Conservation (phyloP, 1,140 invertebrate genomes). For the Aphelenchoides fujianensis region DNA sequence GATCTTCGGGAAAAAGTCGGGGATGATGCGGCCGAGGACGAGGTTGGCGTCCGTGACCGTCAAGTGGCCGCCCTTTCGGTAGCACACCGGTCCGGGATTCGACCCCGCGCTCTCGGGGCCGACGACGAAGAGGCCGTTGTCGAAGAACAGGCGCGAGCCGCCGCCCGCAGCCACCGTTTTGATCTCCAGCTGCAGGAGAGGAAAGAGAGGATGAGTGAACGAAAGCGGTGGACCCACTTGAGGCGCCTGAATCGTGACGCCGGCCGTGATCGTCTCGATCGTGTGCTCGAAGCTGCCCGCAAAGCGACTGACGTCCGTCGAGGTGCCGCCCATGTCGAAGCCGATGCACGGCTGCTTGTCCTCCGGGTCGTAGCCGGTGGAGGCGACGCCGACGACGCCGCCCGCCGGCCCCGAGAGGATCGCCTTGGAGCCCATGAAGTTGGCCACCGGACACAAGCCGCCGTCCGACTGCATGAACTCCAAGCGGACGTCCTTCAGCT, state of each 20-base stretch:
- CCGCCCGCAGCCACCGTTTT: conserved; percentile 97
- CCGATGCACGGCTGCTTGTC: conserved; percentile 74
- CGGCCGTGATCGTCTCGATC: conserved; percentile 90
- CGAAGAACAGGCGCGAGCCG: conserved; percentile 88
- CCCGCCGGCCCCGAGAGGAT: conserved; percentile 95
- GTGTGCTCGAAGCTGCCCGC: conserved; percentile 88
- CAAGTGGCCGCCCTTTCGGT: conserved; percentile 86
- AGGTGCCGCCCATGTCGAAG: conserved; percentile 99
- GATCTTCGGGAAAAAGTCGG: conserved; percentile 94
- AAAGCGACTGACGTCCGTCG: conserved; percentile 81
- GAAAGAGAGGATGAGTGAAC: too few relatives aligned
- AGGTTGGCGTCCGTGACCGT: conserved; percentile 93
- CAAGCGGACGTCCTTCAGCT: conserved; percentile 68
- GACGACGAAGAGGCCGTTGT: conserved; percentile 88
- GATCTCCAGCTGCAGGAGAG: conserved; percentile 82
- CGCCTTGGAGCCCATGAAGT: conserved; percentile 82
- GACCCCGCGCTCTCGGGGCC: conserved; percentile 92
- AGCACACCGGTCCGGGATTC: conserved; percentile 81
- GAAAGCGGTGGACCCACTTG: too few relatives aligned
- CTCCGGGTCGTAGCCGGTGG: conserved; percentile 73
- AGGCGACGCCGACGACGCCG: conserved; percentile 90
- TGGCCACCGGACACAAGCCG: conserved; percentile 87
- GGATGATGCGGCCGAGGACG: conserved; percentile 80
- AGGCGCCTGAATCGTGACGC: conserved; percentile 85
- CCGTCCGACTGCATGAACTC: conserved; percentile 99